These are phyloP conservation scores for Bradypodion ventrale DNA, from an alignment of 2,797 vertebrate genomes.

Conservation along the genomic window DNA sequence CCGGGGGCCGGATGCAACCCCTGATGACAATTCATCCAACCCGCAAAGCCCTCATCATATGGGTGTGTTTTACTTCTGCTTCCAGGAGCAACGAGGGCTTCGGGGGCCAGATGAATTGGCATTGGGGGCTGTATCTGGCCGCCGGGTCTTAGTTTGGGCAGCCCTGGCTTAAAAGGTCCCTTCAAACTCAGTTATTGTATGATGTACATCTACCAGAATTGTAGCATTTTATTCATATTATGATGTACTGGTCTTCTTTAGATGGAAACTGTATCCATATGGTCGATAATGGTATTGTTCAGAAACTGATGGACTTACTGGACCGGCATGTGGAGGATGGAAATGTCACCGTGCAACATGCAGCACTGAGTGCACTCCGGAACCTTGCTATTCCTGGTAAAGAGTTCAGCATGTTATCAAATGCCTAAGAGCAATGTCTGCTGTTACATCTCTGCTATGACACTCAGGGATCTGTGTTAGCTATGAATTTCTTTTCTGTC, in stretches of 20 bases:
- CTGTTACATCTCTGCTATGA: neutral
- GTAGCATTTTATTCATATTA: slow-evolving; percentile 7
- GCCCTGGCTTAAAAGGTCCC: too few relatives aligned
- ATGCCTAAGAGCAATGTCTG: neutral
- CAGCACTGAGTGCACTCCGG: slow-evolving; percentile 92
- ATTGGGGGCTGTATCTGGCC: too few relatives aligned
- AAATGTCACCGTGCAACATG: slow-evolving; percentile 96
- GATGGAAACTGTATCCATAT: slow-evolving; percentile 99
- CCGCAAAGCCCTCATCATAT: too few relatives aligned
- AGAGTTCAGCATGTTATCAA: slow-evolving; percentile 27
- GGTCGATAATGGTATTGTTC: slow-evolving; percentile 96
- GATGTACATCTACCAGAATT: slow-evolving; percentile 9
- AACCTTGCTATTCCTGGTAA: slow-evolving; percentile 97
- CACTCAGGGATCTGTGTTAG: neutral
- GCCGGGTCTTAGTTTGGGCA: too few relatives aligned
- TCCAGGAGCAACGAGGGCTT: too few relatives aligned
- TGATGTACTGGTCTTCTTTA: slow-evolving; percentile 63
- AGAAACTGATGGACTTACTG: slow-evolving; percentile 92
- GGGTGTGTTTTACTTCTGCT: too few relatives aligned
- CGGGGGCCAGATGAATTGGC: too few relatives aligned
- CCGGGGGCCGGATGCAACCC: too few relatives aligned
- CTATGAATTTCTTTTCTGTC: neutral
- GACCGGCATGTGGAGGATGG: slow-evolving; percentile 94
- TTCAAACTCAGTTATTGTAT: too few relatives aligned
- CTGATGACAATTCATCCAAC: too few relatives aligned